Evolutionary conservation across 2,888 invertebrate species (phyloP).

Genomic region (Tupiocoris notatus): DNA sequence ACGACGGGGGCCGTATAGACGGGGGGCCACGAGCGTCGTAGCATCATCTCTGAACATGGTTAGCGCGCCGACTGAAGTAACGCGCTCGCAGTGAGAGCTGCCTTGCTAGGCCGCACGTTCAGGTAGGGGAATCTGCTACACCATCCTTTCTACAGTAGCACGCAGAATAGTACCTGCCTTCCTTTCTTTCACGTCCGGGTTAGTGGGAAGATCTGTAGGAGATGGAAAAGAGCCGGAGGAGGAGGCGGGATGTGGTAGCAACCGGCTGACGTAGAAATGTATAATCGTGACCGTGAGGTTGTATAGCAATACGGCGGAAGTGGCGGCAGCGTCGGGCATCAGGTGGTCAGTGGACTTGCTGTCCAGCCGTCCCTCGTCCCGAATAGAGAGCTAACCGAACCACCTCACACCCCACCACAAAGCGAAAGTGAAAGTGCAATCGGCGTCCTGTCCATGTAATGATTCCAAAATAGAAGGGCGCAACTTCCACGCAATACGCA

Average conservation of each 20-base stretch:
- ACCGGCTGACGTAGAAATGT: no score
- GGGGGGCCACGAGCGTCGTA: slow-evolving; percentile 65
- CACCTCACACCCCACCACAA: neutral
- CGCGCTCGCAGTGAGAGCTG: neutral
- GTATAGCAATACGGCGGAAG: neutral
- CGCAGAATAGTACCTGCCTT: neutral
- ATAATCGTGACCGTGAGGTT: no score
- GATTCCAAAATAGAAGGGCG: neutral
- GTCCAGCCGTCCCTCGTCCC: neutral
- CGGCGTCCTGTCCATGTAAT: no score
- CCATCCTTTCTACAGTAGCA: neutral
- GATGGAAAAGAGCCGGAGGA: no score
- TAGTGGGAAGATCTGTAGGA: neutral
- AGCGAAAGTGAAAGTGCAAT: neutral
- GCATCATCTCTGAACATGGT: slow-evolving; percentile 52
- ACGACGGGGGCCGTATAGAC: slow-evolving; percentile 54
- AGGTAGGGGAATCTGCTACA: neutral
- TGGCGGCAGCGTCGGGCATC: no score
- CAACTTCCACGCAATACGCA: neutral
- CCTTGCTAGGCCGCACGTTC: neutral
- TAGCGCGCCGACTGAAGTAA: slow-evolving; percentile 28
- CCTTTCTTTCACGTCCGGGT: neutral
- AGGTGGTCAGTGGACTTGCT: no score
- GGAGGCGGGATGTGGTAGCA: no score
- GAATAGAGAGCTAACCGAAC: neutral